phyloP scores from a whole-genome alignment of 2,888 invertebrate species.

The Ichneumon xanthorius region DNA sequence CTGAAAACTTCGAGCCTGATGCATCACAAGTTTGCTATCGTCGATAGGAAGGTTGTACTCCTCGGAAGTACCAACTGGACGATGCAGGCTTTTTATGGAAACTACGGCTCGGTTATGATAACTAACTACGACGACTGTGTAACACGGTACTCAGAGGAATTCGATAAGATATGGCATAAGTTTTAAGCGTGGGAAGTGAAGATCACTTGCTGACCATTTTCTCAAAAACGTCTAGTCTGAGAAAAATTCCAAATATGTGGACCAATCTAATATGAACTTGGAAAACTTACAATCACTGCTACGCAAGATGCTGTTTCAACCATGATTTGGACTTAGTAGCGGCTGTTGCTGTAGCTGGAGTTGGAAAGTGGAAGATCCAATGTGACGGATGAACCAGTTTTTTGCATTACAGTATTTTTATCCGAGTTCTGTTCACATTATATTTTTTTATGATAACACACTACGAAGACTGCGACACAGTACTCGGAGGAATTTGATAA shows the following conservation, averaged over 20 bases:
- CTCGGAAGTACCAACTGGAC: constrained; percentile 92
- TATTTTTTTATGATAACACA: no score
- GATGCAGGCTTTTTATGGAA: constrained; percentile 88
- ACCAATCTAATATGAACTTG: neutral
- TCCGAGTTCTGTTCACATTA: no score
- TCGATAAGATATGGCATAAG: constrained; percentile 87
- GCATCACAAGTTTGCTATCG: constrained; percentile 92
- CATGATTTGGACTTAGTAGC: no score
- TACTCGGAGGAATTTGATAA: no score
- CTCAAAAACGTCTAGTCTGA: neutral
- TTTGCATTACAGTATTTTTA: no score
- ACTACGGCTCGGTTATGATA: constrained; percentile 89
- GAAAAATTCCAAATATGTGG: neutral
- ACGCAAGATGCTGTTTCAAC: neutral
- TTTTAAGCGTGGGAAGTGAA: constrained; percentile 65
- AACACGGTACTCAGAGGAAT: constrained; percentile 86
- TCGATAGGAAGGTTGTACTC: constrained; percentile 87
- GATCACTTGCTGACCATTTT: neutral
- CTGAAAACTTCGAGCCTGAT: constrained; percentile 86
- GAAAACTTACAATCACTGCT: neutral
- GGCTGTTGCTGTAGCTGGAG: no score
- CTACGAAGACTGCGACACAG: no score
- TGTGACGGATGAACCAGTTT: no score
- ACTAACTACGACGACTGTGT: constrained; percentile 87
- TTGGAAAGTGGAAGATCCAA: no score